A percentile compares a stretch with the other conserved stretches of the same genome.
Evolutionary conservation across 2,888 invertebrate species (phyloP).

Genomic region (Gibbula magus): DNA sequence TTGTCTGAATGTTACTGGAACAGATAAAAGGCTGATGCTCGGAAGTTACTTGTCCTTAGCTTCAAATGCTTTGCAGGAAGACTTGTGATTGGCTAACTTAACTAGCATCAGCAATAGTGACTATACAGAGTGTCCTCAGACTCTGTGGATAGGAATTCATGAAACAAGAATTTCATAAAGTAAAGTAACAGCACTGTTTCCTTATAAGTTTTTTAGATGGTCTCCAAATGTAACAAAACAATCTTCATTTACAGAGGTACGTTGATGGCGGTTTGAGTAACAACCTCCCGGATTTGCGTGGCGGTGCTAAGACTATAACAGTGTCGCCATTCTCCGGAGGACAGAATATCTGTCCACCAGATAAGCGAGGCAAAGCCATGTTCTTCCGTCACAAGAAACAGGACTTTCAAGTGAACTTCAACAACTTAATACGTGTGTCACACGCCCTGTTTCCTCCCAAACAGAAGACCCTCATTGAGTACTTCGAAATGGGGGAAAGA

Average conservation of each 20-base stretch:
- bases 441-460: constrained; percentile 74
- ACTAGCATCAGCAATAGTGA: no score
- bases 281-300: constrained; percentile 83
- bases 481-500: constrained; percentile 70
- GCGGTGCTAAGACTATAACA: constrained; percentile 86
- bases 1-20: no score
- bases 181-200: no score
- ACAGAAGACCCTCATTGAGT: constrained; percentile 60
- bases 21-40: no score
- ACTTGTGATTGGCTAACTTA: no score
- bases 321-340: constrained; percentile 97
- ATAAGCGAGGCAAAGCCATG: constrained; percentile 44
- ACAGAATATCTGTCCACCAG: constrained; percentile 90
- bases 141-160: no score
- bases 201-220: no score
- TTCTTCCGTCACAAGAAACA: constrained; percentile 54
- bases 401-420: constrained; percentile 69
- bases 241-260: constrained; percentile 77
- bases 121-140: no score
- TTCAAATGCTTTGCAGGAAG: no score
- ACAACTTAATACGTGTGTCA: constrained; percentile 68
- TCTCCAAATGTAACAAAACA: no score
- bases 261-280: constrained; percentile 97
- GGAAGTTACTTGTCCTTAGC: no score
- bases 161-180: no score